Evolutionary conservation across 1,140 invertebrate species (phyloP).

Genomic region (Drosophila athabasca): DNA sequence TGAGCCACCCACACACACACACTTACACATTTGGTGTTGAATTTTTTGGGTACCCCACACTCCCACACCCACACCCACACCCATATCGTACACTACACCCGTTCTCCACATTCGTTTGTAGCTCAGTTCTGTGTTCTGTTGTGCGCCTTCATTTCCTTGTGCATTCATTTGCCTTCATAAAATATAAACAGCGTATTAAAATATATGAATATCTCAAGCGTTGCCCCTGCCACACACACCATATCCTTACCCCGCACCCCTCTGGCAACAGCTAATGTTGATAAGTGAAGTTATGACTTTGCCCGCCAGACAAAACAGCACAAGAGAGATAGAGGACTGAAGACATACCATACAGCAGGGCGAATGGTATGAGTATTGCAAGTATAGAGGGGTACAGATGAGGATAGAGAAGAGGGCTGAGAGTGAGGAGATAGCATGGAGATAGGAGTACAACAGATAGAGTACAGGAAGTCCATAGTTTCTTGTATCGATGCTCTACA

Average conservation of each 20-base stretch:
- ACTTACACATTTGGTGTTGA: slow-evolving; percentile 68
- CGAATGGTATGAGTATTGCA: too few relatives aligned
- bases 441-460: not conserved
- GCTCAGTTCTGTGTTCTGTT: slow-evolving; percentile 50
- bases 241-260: not conserved
- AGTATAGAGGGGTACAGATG: too few relatives aligned
- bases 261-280: slow-evolving; percentile 76
- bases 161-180: slow-evolving; percentile 81
- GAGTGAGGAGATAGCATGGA: not conserved
- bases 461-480: too few relatives aligned
- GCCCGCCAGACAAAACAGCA: slow-evolving; percentile 64
- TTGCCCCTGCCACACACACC: slow-evolving; percentile 7
- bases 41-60: slow-evolving; percentile 59
- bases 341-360: not conserved
- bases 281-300: slow-evolving; percentile 82
- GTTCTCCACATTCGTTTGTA: slow-evolving; percentile 22
- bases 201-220: slow-evolving; percentile 75
- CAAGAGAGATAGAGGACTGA: not conserved
- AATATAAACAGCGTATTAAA: slow-evolving; percentile 82
- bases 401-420: not conserved
- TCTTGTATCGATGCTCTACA: too few relatives aligned
- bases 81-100: not conserved
- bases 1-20: slow-evolving; percentile 46
- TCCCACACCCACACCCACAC: not conserved
- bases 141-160: slow-evolving; percentile 69